These are phyloP conservation scores for Drosophila sproati DNA, from an alignment of 1,140 invertebrate species.

Conservation along the genomic window DNA sequence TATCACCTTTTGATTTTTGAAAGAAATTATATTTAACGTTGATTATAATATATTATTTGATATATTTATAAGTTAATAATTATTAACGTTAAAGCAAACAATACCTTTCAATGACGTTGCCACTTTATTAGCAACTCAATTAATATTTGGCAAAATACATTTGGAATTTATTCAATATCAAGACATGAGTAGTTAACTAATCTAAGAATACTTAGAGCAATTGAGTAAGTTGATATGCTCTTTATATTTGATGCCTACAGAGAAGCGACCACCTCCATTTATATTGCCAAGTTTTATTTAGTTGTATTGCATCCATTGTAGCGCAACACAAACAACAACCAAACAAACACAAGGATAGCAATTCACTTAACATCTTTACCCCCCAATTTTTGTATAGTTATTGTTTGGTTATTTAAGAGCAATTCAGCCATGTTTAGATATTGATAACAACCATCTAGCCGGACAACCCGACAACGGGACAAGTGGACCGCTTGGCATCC, in stretches of 20 bases:
- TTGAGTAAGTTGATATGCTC: constrained; percentile 27
- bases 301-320: constrained; percentile 35
- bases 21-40: too few species aligned
- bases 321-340: constrained; percentile 31
- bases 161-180: background rate
- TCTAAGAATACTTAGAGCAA: constrained; percentile 12
- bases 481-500: constrained; percentile 40
- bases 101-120: too few species aligned
- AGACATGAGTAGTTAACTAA: background rate
- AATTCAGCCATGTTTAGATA: constrained; percentile 79
- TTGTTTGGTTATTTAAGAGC: constrained; percentile 82
- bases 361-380: constrained; percentile 27
- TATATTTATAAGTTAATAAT: too few species aligned
- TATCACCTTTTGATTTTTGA: too few species aligned
- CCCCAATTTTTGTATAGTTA: constrained; percentile 51
- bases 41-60: too few species aligned
- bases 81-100: too few species aligned
- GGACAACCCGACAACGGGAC: constrained; percentile 4
- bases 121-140: background rate
- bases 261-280: constrained; percentile 34
- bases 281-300: constrained; percentile 20
- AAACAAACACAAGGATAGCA: constrained; percentile 31
- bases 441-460: constrained; percentile 60
- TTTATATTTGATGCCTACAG: constrained; percentile 18
- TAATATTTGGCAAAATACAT: background rate